Conservation (phyloP, 2,797 vertebrate genomes). For the Clarias fuscus region DNA sequence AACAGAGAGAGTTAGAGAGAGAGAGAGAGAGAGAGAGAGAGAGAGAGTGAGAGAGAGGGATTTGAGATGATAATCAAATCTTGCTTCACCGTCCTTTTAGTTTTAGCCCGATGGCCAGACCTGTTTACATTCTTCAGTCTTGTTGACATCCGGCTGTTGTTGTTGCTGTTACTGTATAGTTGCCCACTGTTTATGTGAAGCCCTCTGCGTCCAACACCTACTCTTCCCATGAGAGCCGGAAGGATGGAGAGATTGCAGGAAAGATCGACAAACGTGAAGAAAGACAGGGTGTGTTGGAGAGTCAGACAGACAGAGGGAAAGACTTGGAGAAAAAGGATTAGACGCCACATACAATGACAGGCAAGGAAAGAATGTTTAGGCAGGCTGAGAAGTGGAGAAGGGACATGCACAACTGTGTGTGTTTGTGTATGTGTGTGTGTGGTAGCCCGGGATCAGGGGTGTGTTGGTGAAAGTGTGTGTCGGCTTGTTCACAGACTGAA, state of each 20-base stretch:
- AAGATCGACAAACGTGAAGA: slow-evolving; percentile 38
- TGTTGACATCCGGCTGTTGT: slow-evolving; percentile 57
- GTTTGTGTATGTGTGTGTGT: slow-evolving; percentile 1
- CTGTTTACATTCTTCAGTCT: slow-evolving; percentile 58
- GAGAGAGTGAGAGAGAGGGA: slow-evolving; percentile 13
- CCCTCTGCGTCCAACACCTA: slow-evolving; percentile 54
- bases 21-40: slow-evolving; percentile 1
- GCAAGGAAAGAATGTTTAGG: slow-evolving; percentile 82
- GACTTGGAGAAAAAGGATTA: slow-evolving; percentile 68
- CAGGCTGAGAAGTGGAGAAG: slow-evolving; percentile 70
- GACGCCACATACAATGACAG: slow-evolving; percentile 75
- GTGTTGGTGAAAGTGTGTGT: slow-evolving; percentile 47
- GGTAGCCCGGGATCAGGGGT: neutral
- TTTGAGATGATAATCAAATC: slow-evolving; percentile 39
- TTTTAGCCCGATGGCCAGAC: slow-evolving; percentile 34
- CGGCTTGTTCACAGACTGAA: slow-evolving; percentile 66
- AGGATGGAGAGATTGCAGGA: slow-evolving; percentile 39
- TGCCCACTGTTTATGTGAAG: slow-evolving; percentile 51
- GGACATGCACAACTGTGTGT: slow-evolving; percentile 51
- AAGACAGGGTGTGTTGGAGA: slow-evolving; percentile 49
- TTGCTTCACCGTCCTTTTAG: slow-evolving; percentile 11
- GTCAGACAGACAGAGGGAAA: slow-evolving; percentile 39
- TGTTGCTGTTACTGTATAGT: slow-evolving; percentile 53
- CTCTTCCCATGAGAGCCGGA: slow-evolving; percentile 49
- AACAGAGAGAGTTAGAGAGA: neutral